Percentiles rank a stretch among this genome's conserved stretches.
Evolutionary conservation across 2,888 invertebrate species (phyloP).

Genomic region (Scaptomyza parva): DNA sequence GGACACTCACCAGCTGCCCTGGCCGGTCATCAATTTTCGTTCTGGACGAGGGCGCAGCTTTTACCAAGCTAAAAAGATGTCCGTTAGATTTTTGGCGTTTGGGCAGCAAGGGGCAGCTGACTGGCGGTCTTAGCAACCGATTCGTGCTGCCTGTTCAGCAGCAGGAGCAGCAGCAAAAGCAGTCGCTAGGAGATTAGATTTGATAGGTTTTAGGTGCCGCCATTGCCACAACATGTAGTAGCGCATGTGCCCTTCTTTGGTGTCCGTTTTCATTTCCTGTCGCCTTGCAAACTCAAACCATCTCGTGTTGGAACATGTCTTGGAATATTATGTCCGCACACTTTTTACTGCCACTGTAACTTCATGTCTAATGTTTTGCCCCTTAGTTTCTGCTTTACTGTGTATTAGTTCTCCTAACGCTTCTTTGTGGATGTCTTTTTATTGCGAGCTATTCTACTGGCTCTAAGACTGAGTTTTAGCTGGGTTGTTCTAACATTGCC

Average conservation of each 20-base stretch:
- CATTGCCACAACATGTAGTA: slow-evolving; percentile 28
- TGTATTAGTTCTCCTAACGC: slow-evolving; percentile 29
- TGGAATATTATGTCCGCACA: slow-evolving; percentile 58
- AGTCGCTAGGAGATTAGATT: slow-evolving; percentile 78
- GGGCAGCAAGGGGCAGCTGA: not conserved
- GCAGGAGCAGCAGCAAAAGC: slow-evolving; percentile 40
- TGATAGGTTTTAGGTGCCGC: slow-evolving; percentile 75
- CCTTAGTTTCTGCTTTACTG: slow-evolving; percentile 4
- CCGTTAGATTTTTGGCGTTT: slow-evolving; percentile 45
- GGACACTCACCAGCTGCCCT: slow-evolving; percentile 54
- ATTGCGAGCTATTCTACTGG: not conserved
- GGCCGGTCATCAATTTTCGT: slow-evolving; percentile 79
- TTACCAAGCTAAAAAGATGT: slow-evolving; percentile 41
- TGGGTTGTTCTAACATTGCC: not conserved
- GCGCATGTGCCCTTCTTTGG: slow-evolving; percentile 53
- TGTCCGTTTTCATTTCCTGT: slow-evolving; percentile 39
- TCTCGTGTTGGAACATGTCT: slow-evolving; percentile 55
- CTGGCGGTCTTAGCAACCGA: slow-evolving; percentile 49
- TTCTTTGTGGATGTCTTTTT: slow-evolving; percentile 8
- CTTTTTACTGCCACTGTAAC: slow-evolving; percentile 32
- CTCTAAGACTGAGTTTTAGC: slow-evolving; percentile 1
- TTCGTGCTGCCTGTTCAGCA: slow-evolving; percentile 26
- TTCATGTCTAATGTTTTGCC: slow-evolving; percentile 24
- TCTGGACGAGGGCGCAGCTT: slow-evolving; percentile 59
- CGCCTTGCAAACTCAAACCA: slow-evolving; percentile 41